Evolutionary conservation across 2,113 vertebrate genomes (phyloP), one percentile per base, ranked within the genome.

Genomic region (Origma solitaria): DNA sequence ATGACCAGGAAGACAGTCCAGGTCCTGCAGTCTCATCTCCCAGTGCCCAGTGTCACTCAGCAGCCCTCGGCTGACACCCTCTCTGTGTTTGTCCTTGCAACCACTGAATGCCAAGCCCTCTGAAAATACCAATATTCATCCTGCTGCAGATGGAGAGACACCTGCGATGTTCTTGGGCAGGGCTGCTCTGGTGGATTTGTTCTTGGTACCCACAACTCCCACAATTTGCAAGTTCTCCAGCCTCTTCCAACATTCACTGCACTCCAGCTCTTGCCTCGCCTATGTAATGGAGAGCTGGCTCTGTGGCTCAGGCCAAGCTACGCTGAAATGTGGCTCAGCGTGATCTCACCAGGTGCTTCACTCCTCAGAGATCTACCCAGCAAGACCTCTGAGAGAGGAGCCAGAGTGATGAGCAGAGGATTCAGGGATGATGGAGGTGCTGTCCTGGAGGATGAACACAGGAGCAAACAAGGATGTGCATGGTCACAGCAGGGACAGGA

Each of bases 111-210:
- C 66, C 70, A 68, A 49, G 22, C 28, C 27, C 57, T 64, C 49
- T 28, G 37, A 28, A 56, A 92, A 86, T 10, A 35, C 33, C 64
- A 49, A 11, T 54, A 38, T 54, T 62, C 77, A 50, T 68, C 33
- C 25, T 15, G 23, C 82, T 77, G 88, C 81, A 82, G 88, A 25
- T 77, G 77, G 58, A 72, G 69, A 81, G 53, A 60, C 73, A 64
- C 22, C 85, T 56, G 82, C 0, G 8, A 27, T 56, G 77, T 85
- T 69, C 58, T 21, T 33, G 58, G 85, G 93, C 78, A 84, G 85
- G 85, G 73, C 40, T 54, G 85, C 72, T 89, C 76, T 25, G 82
- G 81, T 77, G 44, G 50, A 8, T 83, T 89, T 86, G 62, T 69
- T 81, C 82, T 64, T 31, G 16, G 81, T 17, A 58, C 58, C 88